A percentile compares a stretch with the other conserved stretches of the same genome.
These are phyloP conservation scores for Tigriopus californicus DNA, from an alignment of 2,888 invertebrate species.

Conservation along the genomic window DNA sequence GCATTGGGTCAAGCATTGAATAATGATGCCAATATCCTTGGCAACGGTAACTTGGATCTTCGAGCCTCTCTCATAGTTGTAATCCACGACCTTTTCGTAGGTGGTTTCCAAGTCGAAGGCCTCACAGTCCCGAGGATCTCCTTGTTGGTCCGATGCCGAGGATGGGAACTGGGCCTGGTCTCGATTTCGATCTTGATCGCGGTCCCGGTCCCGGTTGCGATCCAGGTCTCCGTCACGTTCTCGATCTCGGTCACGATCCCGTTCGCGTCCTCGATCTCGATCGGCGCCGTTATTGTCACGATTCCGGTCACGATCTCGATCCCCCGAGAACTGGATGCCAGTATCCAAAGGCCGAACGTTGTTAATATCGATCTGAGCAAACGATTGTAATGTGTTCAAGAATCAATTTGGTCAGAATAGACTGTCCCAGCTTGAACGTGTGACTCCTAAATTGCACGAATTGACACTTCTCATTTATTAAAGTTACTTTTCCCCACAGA, in stretches of 20 bases:
- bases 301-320: neutral
- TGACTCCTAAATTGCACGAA: no score
- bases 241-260: neutral
- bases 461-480: no score
- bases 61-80: conserved; percentile 16
- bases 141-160: neutral
- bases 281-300: no score
- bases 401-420: no score
- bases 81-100: conserved; percentile 27
- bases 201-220: neutral
- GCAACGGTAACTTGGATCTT: neutral
- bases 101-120: conserved; percentile 20
- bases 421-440: no score
- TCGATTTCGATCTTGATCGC: neutral
- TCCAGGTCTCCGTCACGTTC: neutral
- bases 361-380: neutral
- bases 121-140: conserved; percentile 8
- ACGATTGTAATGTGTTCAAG: no score
- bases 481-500: no score
- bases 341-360: neutral
- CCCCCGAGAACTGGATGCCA: neutral
- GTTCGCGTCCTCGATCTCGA: neutral
- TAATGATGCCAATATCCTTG: conserved; percentile 24
- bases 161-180: neutral
- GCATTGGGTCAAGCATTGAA: conserved; percentile 26